A percentile compares a stretch with the other conserved stretches of the same genome.
Evolutionary conservation across 2,797 vertebrate genomes (phyloP).

Genomic region (Malacoraja senta): DNA sequence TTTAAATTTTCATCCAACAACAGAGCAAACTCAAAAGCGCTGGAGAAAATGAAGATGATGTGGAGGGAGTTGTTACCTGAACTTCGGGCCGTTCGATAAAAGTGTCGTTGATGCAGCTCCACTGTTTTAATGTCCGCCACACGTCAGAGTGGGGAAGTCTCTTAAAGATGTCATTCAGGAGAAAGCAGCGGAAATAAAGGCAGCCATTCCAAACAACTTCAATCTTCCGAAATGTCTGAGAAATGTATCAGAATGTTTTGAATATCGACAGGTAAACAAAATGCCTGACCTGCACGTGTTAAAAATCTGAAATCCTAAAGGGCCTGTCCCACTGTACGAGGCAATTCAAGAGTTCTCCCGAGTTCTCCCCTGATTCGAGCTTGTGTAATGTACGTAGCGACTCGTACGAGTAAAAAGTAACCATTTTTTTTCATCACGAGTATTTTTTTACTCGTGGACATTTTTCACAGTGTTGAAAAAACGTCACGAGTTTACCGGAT

Average conservation of each 20-base stretch:
- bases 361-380: too few relatives aligned
- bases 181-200: neutral
- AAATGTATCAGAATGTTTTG: neutral
- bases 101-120: neutral
- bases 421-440: too few relatives aligned
- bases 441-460: too few relatives aligned
- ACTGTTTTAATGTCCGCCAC: neutral
- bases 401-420: too few relatives aligned
- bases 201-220: neutral
- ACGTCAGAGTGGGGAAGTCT: neutral
- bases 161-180: neutral
- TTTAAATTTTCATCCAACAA: neutral
- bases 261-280: neutral
- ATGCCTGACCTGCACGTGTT: neutral
- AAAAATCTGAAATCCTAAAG: neutral
- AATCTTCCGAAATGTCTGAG: constrained; percentile 1
- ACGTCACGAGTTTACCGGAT: too few relatives aligned
- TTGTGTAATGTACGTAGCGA: too few relatives aligned
- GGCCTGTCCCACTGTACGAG: too few relatives aligned
- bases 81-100: neutral
- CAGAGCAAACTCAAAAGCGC: neutral
- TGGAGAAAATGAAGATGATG: neutral
- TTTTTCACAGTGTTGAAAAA: too few relatives aligned
- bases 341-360: too few relatives aligned
- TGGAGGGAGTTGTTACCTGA: neutral